Evolutionary conservation across 2,113 vertebrate genomes (phyloP), one percentile per base, ranked within the genome.

Genomic region (Phoxinus phoxinus): DNA sequence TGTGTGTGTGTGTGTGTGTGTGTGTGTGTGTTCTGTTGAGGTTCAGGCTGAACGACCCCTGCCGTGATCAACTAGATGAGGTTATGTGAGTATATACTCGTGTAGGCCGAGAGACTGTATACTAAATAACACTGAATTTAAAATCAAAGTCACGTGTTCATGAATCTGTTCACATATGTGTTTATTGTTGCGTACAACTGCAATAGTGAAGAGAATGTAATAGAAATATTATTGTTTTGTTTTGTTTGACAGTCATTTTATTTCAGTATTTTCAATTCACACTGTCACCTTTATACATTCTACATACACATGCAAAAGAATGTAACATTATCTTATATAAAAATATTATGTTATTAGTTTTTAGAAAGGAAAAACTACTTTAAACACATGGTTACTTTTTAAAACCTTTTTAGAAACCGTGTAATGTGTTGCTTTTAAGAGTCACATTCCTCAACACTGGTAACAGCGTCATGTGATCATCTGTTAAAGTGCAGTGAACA

Each of bases 401-500:
- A 46, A 6, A 17, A 17, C 48, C 48, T 51, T 51, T 51, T 51
- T 2, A 44, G 4, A n/a, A 72, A n/a, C 67, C 21, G 35, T 37
- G 4, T 72, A 56, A 56, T 56, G 53, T 23, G 19, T 56, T 23
- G 19, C 53, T 56, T 72, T 44, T 17, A 15, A 25, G 23, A 25
- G 41, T 17, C 2, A 27, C 72, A 74, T 74, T 74, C 72, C 72
- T 74, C 48, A 23, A 5, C 17, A 30, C 25, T 56, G 74, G 44
- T 27, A 27, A 17, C 41, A 9, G 13, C 6, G 30, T 58, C 35
- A 13, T 79, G 76, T 41, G 76, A 44, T 41, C 76, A 13, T 35
- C 53, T 58, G 75, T 59, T 74, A 48, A 74, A 63, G 23, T 27
- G 59, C 59, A 25, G 59, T 13, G 41, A 72, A 78, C 75, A 78